These are phyloP conservation scores for Forbesichthys agassizii DNA, from an alignment of 2,113 vertebrate species.

Conservation along the genomic window DNA sequence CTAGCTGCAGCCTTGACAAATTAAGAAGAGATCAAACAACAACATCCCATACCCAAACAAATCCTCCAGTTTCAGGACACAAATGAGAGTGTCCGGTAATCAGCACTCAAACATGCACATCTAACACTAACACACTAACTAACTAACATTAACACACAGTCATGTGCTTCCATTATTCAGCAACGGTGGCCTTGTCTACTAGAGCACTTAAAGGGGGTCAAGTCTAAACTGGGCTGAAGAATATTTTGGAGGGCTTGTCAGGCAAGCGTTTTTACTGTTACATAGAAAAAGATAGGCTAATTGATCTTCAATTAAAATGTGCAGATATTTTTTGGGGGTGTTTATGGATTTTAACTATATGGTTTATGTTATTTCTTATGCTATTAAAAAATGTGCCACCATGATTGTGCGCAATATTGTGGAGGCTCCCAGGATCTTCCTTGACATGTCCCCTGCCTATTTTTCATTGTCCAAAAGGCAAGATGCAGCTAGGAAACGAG, in stretches of 20 bases:
- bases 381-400: no score
- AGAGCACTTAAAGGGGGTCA: neutral
- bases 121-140: constrained; percentile 38
- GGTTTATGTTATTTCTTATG: no score
- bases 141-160: constrained; percentile 27
- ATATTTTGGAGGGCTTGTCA: no score
- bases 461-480: constrained; percentile 7
- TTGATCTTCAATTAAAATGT: neutral
- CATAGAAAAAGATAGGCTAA: neutral
- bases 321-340: no score
- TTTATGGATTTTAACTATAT: no score
- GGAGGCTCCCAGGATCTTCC: neutral
- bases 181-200: constrained; percentile 11
- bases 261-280: no score
- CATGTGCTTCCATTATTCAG: constrained; percentile 31
- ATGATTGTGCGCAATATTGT: no score
- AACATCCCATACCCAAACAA: constrained; percentile 5
- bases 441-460: constrained; percentile 7
- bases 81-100: constrained; percentile 15
- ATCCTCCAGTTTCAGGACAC: constrained; percentile 6
- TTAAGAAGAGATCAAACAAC: neutral
- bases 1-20: neutral
- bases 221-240: no score
- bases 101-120: constrained; percentile 26
- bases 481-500: constrained; percentile 14